phyloP scores from a whole-genome alignment of 2,888 invertebrate genomes.

The Brachyopa scutellaris region DNA sequence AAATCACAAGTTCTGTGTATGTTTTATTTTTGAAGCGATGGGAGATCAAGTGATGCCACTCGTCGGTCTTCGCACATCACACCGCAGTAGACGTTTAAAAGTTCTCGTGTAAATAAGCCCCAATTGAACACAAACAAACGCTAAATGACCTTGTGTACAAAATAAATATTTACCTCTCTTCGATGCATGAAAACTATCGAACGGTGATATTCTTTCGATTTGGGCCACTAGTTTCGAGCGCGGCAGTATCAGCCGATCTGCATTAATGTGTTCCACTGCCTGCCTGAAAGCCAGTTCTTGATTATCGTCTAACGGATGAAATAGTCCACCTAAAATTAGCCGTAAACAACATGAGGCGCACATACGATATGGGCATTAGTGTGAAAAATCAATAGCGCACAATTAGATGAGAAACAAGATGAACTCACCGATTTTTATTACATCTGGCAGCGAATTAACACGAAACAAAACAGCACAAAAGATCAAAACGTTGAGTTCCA shows the following conservation, averaged over 20 bases:
- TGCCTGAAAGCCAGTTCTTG: constrained; percentile 96
- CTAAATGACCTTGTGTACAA: not conserved
- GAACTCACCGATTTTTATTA: constrained; percentile 79
- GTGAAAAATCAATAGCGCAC: constrained; percentile 54
- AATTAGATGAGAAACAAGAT: not conserved
- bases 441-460: constrained; percentile 77
- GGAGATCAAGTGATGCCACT: not conserved
- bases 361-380: constrained; percentile 15
- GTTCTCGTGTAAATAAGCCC: not conserved
- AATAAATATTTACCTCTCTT: constrained; percentile 88
- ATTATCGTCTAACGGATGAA: constrained; percentile 93
- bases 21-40: not conserved
- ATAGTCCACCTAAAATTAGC: constrained; percentile 88
- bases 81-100: constrained; percentile 1
- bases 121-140: not conserved
- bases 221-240: constrained; percentile 94
- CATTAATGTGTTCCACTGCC: constrained; percentile 95
- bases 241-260: constrained; percentile 90
- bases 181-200: constrained; percentile 96
- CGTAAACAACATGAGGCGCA: constrained; percentile 15
- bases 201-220: constrained; percentile 93
- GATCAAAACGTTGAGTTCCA: constrained; percentile 25
- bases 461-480: constrained; percentile 16
- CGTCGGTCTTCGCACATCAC: not conserved
- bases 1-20: no score